These are phyloP conservation scores for Escarpia spicata DNA, from an alignment of 2,888 invertebrate genomes.

Conservation along the genomic window DNA sequence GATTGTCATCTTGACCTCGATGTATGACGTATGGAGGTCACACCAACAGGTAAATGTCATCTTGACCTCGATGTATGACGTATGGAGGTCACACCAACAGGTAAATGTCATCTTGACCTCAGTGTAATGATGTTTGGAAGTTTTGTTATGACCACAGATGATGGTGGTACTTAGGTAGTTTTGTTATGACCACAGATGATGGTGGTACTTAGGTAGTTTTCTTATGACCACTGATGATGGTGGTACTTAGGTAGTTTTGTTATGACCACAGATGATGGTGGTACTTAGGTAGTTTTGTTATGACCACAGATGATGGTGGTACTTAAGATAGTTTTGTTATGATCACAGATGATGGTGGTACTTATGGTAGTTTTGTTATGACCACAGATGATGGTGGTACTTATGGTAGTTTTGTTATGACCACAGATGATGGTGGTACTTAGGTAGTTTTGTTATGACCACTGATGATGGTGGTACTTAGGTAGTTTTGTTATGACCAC, in stretches of 20 bases:
- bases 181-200: neutral
- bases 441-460: neutral
- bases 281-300: neutral
- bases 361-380: neutral
- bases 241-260: slow-evolving; percentile 75
- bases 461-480: slow-evolving; percentile 91
- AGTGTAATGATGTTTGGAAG: slow-evolving; percentile 90
- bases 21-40: slow-evolving; percentile 94
- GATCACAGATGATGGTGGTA: neutral
- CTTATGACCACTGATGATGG: slow-evolving; percentile 82
- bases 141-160: slow-evolving; percentile 46
- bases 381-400: slow-evolving; percentile 89
- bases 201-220: neutral
- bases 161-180: too few relatives aligned
- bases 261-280: neutral
- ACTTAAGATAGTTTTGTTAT: slow-evolving; percentile 64
- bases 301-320: slow-evolving; percentile 88
- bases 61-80: slow-evolving; percentile 75
- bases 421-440: neutral
- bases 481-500: neutral
- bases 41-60: slow-evolving; percentile 77
- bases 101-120: slow-evolving; percentile 46
- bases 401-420: slow-evolving; percentile 70
- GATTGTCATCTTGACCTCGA: slow-evolving; percentile 88
- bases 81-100: slow-evolving; percentile 94